Percentiles rank a stretch among this genome's conserved stretches.
These are phyloP conservation scores for Rhopalosiphum maidis DNA, from an alignment of 1,140 invertebrate species.

Conservation along the genomic window DNA sequence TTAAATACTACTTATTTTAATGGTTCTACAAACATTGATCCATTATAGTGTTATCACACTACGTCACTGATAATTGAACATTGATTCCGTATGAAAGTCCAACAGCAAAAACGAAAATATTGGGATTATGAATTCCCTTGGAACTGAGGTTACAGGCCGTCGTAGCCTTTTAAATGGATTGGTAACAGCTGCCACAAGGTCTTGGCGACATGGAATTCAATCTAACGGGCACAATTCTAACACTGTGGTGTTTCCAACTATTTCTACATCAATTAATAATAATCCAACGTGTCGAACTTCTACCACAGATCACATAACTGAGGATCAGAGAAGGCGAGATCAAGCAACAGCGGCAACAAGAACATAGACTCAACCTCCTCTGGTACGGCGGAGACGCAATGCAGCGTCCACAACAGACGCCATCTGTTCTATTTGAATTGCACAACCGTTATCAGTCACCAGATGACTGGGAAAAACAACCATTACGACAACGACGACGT, in stretches of 20 bases:
- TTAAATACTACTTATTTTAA: background rate
- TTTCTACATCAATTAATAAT: background rate
- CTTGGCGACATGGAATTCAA: constrained; percentile 42
- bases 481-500: background rate
- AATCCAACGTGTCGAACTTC: background rate
- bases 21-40: background rate
- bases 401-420: background rate
- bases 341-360: constrained; percentile 1
- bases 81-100: constrained; percentile 12
- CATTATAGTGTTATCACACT: background rate
- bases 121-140: background rate
- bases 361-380: background rate
- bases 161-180: constrained; percentile 13
- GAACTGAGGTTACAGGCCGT: background rate
- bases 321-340: background rate
- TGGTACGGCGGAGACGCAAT: constrained; percentile 30
- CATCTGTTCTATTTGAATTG: background rate
- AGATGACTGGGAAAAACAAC: constrained; percentile 43
- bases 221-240: background rate
- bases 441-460: background rate
- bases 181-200: constrained; percentile 9
- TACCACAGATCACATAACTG: background rate
- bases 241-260: constrained; percentile 28
- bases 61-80: background rate
- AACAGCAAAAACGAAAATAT: background rate